A percentile compares a stretch with the other conserved stretches of the same genome.
These are phyloP conservation scores for Melanocharis versteri DNA, from an alignment of 2,113 vertebrate genomes.

Conservation along the genomic window DNA sequence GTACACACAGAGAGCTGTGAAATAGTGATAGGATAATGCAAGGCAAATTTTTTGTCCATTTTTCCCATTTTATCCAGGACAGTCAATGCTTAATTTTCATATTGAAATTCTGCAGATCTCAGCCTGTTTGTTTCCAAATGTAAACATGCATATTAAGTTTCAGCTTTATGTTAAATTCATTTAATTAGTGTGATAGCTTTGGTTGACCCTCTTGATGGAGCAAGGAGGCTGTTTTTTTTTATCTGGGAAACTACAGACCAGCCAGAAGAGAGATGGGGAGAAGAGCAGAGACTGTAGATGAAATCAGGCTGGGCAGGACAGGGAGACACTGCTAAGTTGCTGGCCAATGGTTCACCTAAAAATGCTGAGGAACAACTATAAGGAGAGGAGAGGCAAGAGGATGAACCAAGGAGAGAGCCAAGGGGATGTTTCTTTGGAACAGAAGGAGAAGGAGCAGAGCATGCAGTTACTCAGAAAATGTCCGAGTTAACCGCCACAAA, in stretches of 20 bases:
- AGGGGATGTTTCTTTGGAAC: background rate
- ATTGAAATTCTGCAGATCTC: background rate
- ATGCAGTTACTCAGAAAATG: background rate
- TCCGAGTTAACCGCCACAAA: rapidly evolving
- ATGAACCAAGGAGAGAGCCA: background rate
- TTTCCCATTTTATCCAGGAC: background rate
- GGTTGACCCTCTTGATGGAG: background rate
- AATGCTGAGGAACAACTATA: background rate
- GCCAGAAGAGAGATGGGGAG: background rate
- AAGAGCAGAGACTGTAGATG: rapidly evolving
- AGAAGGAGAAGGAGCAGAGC: background rate
- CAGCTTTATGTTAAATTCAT: background rate
- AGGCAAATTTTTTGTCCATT: background rate
- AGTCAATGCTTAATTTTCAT: background rate
- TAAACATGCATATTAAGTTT: background rate
- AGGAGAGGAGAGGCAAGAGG: background rate
- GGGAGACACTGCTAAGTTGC: background rate
- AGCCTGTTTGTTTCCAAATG: background rate
- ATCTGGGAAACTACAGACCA: background rate
- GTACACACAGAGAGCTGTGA: background rate
- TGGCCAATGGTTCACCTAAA: background rate
- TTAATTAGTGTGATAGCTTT: background rate
- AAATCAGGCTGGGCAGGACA: background rate
- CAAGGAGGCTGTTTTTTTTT: background rate
- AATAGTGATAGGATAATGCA: background rate